Evolutionary conservation across 1,140 invertebrate species (phyloP).

Genomic region (Platyura marginata): DNA sequence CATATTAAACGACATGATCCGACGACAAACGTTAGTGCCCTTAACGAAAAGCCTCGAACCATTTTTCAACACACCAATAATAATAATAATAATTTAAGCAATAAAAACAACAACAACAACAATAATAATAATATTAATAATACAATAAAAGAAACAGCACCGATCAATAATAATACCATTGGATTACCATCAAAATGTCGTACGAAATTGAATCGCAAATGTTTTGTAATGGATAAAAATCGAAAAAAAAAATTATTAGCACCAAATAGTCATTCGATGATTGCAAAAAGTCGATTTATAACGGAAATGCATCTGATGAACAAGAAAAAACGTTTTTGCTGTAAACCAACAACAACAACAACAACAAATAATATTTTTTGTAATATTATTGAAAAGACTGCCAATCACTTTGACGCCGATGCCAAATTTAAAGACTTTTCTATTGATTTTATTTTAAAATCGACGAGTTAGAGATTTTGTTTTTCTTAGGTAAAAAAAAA

Average conservation of each 20-base stretch:
- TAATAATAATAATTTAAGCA: not conserved
- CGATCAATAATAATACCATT: too few relatives aligned
- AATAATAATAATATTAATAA: too few relatives aligned
- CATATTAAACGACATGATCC: not conserved
- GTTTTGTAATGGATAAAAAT: not conserved
- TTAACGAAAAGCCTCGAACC: not conserved
- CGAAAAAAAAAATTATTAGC: not conserved
- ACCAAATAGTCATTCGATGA: not conserved
- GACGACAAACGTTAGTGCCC: not conserved
- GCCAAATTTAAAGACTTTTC: conserved; percentile 25
- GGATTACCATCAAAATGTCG: not conserved
- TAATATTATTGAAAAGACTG: not conserved
- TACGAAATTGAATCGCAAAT: not conserved
- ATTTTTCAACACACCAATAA: not conserved
- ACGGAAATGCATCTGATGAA: too few relatives aligned
- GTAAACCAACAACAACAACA: too few relatives aligned
- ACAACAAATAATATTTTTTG: too few relatives aligned
- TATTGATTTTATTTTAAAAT: conserved; percentile 21
- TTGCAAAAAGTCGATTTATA: not conserved
- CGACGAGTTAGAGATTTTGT: too few relatives aligned
- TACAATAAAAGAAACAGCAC: too few relatives aligned
- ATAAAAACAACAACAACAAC: not conserved
- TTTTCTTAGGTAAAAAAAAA: too few relatives aligned
- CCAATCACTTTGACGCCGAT: conserved; percentile 15
- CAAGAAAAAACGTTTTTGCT: too few relatives aligned